phyloP scores from a whole-genome alignment of 2,113 vertebrate genomes.

The Bubo bubo region DNA sequence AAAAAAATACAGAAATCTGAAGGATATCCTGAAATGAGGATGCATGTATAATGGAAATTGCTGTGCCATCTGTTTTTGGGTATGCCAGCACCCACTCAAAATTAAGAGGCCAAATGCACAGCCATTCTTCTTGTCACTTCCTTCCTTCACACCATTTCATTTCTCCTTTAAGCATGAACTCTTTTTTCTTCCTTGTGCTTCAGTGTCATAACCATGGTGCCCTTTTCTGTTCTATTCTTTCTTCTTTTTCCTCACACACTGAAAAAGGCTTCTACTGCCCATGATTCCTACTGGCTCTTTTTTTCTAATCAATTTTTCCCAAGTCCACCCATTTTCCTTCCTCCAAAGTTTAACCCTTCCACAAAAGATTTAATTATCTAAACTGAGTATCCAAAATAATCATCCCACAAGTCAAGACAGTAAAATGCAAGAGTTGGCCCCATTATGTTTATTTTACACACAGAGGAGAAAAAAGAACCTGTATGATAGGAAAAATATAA shows the following conservation, averaged over 20 bases:
- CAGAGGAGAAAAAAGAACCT: conserved; percentile 25
- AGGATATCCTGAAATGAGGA: background rate
- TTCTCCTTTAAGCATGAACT: background rate
- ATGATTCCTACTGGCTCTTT: background rate
- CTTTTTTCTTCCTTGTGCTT: background rate
- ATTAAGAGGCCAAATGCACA: background rate
- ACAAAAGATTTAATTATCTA: conserved; percentile 38
- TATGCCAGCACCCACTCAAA: background rate
- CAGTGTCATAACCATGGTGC: background rate
- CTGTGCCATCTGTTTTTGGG: background rate
- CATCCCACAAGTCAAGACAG: conserved; percentile 33
- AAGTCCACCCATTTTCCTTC: background rate
- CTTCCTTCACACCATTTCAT: background rate
- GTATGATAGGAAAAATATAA: conserved; percentile 58
- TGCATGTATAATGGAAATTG: background rate
- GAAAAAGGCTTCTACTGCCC: background rate
- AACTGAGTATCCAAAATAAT: conserved; percentile 53
- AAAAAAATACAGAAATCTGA: background rate
- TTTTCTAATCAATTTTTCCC: background rate
- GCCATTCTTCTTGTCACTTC: background rate
- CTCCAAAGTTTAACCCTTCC: background rate
- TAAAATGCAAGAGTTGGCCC: conserved; percentile 54
- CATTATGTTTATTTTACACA: conserved; percentile 55
- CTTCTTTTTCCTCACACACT: background rate
- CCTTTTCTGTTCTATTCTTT: background rate